Evolutionary conservation across 2,113 vertebrate species (phyloP).

Genomic region (Mormyrus lacerda): DNA sequence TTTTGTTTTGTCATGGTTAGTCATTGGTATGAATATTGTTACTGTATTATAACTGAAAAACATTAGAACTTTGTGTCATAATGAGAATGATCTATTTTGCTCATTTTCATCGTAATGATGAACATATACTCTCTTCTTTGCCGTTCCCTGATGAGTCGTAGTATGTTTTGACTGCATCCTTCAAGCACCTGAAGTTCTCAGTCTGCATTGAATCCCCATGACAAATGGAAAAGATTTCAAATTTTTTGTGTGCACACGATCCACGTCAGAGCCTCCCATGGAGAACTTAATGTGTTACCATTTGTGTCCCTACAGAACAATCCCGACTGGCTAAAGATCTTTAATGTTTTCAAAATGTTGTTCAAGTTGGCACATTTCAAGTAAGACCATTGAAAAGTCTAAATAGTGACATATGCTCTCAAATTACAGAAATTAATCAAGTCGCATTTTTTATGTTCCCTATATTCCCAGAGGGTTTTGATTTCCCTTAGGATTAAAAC

Average conservation of each 20-base stretch:
- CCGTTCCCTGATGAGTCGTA: neutral
- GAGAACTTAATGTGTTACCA: neutral
- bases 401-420: conserved; percentile 48
- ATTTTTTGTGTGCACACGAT: neutral
- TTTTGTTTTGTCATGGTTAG: neutral
- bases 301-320: neutral
- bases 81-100: neutral
- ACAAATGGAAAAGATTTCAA: no score
- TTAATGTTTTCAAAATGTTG: conserved; percentile 9
- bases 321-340: neutral
- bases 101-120: neutral
- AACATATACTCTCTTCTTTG: neutral
- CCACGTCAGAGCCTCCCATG: neutral
- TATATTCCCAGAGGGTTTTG: conserved; percentile 46
- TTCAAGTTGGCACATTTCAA: conserved; percentile 21
- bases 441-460: conserved; percentile 42
- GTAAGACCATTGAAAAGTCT: conserved; percentile 37
- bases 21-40: neutral
- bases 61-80: neutral
- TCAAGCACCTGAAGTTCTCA: neutral
- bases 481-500: conserved; percentile 39
- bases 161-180: neutral
- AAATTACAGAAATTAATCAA: conserved; percentile 44
- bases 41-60: neutral
- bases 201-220: neutral